Evolutionary conservation across 1,140 invertebrate genomes (phyloP), one percentile per base, ranked within the genome.

Genomic region (Olivierus martensii): DNA sequence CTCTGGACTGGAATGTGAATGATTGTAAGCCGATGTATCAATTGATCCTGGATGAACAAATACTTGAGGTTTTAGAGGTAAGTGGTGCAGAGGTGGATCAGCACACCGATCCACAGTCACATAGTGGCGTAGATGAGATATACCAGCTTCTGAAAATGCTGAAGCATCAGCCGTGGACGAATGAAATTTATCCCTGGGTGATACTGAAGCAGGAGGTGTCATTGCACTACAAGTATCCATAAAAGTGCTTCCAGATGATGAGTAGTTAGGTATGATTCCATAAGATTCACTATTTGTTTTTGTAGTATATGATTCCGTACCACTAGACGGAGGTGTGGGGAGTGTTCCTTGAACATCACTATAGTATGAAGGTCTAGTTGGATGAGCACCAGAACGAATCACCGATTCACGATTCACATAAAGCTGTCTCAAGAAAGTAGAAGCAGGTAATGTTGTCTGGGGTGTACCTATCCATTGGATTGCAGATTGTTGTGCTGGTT

Each of bases 401-500:
- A 95, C 91, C 63, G 88, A 92, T 67, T 95, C 91, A 34, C 91
- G 74, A 64, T 87, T 94, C 6, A 85, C 88, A 67, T 94, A 94
- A 0, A 95, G 71, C 66, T 92, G 88, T 4, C 90, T 75, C 0
- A 94, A 69, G 3, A 94, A 74, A 0, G 87, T 86, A 0, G 90
- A 88, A 0, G 90, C 87, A 81, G 67, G 3, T 73, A 70, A 11
- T 59, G 78, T 63, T 39, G 73, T 65, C 50, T 55, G 56, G 10
- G 54, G 55, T 28, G 67, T 59, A 0, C 88, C 89, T 52, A 91
- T 89, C 88, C 89, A 94, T 62, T 94, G 89, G 54, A 93, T 94
- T 1, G 88, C 88, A n/a, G 84, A 87, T 56, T 84, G 79, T 9
- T 28, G 28, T 4, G 28, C 2, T 9, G 28, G 4, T n/a, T n/a